These are phyloP conservation scores for Hyposmocoma kahamanoa DNA, from an alignment of 1,140 invertebrate genomes.

Conservation along the genomic window DNA sequence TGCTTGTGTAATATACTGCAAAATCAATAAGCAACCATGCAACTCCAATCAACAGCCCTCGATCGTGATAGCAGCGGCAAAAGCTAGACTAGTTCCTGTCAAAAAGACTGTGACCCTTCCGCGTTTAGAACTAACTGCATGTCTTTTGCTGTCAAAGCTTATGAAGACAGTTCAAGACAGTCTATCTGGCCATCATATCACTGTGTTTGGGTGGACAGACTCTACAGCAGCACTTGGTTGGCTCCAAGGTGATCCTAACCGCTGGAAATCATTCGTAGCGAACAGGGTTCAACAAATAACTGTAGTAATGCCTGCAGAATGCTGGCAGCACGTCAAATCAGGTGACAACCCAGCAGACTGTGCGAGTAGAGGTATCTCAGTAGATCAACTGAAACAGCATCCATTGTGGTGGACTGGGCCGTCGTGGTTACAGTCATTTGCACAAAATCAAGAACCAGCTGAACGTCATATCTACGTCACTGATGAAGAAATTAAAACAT, in stretches of 20 bases:
- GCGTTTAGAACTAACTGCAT: slow-evolving; percentile 15
- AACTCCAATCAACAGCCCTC: slow-evolving; percentile 6
- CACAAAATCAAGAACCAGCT: neutral
- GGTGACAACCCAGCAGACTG: slow-evolving; percentile 57
- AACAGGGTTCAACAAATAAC: slow-evolving; percentile 48
- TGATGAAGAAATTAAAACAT: neutral
- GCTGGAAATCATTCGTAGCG: slow-evolving; percentile 26
- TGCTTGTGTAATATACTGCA: slow-evolving; percentile 32
- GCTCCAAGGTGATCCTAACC: slow-evolving; percentile 23
- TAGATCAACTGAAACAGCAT: slow-evolving; percentile 15
- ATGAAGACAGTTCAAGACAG: slow-evolving; percentile 12
- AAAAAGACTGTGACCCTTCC: slow-evolving; percentile 17
- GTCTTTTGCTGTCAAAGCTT: slow-evolving; percentile 13
- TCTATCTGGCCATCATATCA: slow-evolving; percentile 5
- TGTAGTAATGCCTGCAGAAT: slow-evolving; percentile 8
- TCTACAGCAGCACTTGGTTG: slow-evolving; percentile 42
- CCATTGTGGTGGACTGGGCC: slow-evolving; percentile 29
- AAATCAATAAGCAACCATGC: slow-evolving; percentile 3
- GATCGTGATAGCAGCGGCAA: slow-evolving; percentile 25
- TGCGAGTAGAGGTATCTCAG: slow-evolving; percentile 35
- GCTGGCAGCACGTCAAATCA: slow-evolving; percentile 51
- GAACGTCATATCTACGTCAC: neutral
- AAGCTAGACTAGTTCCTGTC: slow-evolving; percentile 24
- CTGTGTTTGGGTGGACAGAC: slow-evolving; percentile 21
- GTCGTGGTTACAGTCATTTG: slow-evolving; percentile 10